These are phyloP conservation scores for Drosophila lutescens DNA, from an alignment of 2,888 invertebrate genomes.

Conservation along the genomic window DNA sequence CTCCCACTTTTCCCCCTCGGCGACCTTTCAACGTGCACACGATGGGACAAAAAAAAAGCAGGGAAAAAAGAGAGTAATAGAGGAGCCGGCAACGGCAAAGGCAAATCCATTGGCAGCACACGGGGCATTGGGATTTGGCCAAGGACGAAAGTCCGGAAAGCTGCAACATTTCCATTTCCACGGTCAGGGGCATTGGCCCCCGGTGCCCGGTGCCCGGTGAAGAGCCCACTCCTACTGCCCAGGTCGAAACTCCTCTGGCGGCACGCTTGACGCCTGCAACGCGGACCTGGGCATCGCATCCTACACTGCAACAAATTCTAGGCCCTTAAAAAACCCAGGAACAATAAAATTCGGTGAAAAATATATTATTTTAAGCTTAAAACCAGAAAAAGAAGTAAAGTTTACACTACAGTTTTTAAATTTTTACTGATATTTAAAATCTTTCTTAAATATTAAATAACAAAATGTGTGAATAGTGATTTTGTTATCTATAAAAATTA, in stretches of 20 bases:
- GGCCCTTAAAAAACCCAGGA: no score
- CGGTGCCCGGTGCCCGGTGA: conserved; percentile 2
- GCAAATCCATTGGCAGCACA: conserved; percentile 34
- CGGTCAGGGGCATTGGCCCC: conserved; percentile 36
- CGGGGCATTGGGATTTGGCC: conserved; percentile 45
- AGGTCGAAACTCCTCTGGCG: conserved; percentile 19
- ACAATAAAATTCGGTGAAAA: no score
- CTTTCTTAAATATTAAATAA: no score
- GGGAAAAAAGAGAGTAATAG: neutral
- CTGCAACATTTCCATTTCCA: conserved; percentile 29
- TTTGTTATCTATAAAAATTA: no score
- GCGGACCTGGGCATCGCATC: conserved; percentile 19
- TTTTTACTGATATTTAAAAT: no score
- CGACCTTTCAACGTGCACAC: conserved; percentile 51
- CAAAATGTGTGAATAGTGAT: no score
- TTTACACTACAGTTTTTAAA: no score
- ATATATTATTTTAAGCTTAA: no score
- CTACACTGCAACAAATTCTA: neutral
- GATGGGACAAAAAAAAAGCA: neutral
- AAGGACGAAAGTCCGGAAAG: conserved; percentile 53
- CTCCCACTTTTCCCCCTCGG: conserved; percentile 5
- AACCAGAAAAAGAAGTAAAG: no score
- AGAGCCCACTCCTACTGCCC: conserved; percentile 13
- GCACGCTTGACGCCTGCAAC: conserved; percentile 51
- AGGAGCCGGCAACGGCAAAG: conserved; percentile 25